Conservation (phyloP, 2,888 invertebrate genomes). For the Heliconius ethilla region DNA sequence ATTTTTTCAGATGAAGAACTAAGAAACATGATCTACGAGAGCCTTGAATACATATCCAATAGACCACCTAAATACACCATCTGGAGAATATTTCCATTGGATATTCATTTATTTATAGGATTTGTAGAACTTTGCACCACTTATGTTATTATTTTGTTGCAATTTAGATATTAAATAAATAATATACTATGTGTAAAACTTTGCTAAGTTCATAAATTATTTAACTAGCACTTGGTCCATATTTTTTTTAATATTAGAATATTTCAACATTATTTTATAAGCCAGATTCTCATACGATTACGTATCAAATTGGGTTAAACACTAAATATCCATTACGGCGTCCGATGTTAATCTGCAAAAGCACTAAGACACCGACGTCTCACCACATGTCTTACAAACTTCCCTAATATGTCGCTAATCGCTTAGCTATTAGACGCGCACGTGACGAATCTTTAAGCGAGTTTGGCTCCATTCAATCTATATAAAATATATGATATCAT, state of each 20-base stretch:
- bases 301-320: not conserved
- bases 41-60: slow-evolving; percentile 32
- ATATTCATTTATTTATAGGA: slow-evolving; percentile 28
- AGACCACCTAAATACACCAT: slow-evolving; percentile 36
- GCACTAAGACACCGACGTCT: slow-evolving; percentile 43
- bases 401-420: slow-evolving; percentile 50
- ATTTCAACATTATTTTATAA: too few species aligned
- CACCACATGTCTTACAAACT: slow-evolving; percentile 46
- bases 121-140: slow-evolving; percentile 28
- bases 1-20: slow-evolving; percentile 35
- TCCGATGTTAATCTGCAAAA: slow-evolving; percentile 33
- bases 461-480: slow-evolving; percentile 6
- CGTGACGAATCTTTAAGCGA: slow-evolving; percentile 37
- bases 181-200: not conserved
- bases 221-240: too few species aligned
- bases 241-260: too few species aligned
- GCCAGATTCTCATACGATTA: not conserved
- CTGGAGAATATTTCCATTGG: slow-evolving; percentile 32
- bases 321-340: slow-evolving; percentile 11
- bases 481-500: not conserved
- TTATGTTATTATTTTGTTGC: slow-evolving; percentile 35
- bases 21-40: slow-evolving; percentile 23
- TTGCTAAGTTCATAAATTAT: too few species aligned
- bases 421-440: slow-evolving; percentile 49
- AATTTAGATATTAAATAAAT: slow-evolving; percentile 34